These are phyloP conservation scores for Stenolophus ochropezus DNA, from an alignment of 2,888 invertebrate species.

Conservation along the genomic window DNA sequence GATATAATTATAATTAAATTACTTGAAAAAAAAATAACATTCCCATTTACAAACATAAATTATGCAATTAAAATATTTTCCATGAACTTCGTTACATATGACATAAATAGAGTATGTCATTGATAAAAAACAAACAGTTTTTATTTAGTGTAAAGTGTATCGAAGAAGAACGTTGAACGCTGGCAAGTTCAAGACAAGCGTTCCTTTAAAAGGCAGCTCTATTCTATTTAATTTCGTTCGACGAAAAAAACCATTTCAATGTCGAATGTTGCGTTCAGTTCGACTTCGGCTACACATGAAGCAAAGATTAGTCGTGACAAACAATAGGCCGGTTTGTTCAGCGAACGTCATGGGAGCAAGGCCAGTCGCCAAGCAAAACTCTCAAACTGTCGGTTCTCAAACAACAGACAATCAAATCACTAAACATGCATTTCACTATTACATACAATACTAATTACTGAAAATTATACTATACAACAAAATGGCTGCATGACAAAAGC, in stretches of 20 bases:
- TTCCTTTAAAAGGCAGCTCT: constrained; percentile 13
- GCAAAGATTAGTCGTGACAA: constrained; percentile 37
- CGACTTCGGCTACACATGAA: constrained; percentile 29
- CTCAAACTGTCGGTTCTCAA: not conserved
- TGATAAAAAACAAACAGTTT: not conserved
- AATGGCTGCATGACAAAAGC: no score
- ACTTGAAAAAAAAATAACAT: not conserved
- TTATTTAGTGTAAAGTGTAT: not conserved
- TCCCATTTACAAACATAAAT: not conserved
- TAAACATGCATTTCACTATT: no score
- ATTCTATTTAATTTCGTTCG: constrained; percentile 17
- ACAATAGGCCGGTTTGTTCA: constrained; percentile 47
- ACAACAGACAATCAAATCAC: no score
- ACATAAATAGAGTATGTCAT: not conserved
- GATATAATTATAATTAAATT: no score
- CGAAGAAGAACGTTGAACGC: not conserved
- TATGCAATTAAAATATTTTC: not conserved
- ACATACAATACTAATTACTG: no score
- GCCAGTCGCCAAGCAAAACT: constrained; percentile 14
- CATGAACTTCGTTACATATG: not conserved
- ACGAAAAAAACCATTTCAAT: constrained; percentile 32
- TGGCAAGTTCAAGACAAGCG: constrained; percentile 4
- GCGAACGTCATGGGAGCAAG: constrained; percentile 30
- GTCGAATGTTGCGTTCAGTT: constrained; percentile 20
- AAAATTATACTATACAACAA: no score